phyloP scores from a whole-genome alignment of 2,888 invertebrate genomes.

The Trichogramma evanescens region DNA sequence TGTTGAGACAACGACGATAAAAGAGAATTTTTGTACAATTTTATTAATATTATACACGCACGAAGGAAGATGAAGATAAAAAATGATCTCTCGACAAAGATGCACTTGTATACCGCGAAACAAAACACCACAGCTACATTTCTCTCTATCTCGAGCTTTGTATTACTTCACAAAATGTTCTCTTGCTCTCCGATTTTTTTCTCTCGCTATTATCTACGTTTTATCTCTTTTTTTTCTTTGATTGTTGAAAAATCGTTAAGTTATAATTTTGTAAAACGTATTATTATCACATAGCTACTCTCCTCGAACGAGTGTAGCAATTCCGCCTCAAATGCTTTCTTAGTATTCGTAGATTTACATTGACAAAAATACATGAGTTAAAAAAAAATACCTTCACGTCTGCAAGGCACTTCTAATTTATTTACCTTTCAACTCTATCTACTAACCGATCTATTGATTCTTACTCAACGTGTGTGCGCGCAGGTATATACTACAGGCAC shows the following conservation, averaged over 20 bases:
- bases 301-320: conserved; percentile 37
- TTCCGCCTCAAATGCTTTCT: conserved; percentile 39
- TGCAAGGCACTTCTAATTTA: conserved; percentile 4
- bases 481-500: too few species aligned
- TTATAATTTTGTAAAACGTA: neutral
- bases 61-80: neutral
- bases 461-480: too few species aligned
- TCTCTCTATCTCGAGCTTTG: conserved; percentile 2
- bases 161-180: neutral
- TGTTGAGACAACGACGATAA: neutral
- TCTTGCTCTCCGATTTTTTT: conserved; percentile 3
- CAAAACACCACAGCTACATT: neutral
- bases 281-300: conserved; percentile 23
- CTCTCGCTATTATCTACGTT: conserved; percentile 6
- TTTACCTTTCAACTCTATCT: neutral
- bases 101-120: conserved; percentile 4
- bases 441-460: neutral
- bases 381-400: conserved; percentile 9
- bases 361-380: conserved; percentile 42
- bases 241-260: neutral
- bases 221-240: conserved; percentile 2
- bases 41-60: neutral
- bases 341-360: conserved; percentile 45
- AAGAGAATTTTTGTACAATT: neutral
- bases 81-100: conserved; percentile 21